Evolutionary conservation across 2,888 invertebrate genomes (phyloP).

Genomic region (Platerodrilus igneus): DNA sequence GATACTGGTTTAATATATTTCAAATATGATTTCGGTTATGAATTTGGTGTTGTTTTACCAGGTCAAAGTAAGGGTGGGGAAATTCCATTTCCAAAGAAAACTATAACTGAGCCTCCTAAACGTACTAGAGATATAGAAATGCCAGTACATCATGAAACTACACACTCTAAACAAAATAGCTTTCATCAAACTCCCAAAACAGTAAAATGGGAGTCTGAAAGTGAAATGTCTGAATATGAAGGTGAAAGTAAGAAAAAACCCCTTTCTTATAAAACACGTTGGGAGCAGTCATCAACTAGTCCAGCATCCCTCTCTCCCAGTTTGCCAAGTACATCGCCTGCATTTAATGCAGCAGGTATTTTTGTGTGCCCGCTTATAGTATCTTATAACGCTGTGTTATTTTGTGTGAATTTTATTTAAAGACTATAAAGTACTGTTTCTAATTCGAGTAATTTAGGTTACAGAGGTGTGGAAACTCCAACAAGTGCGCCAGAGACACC

Average conservation of each 20-base stretch:
- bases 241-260: constrained; percentile 47
- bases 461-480: constrained; percentile 38
- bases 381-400: not conserved
- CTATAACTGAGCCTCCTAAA: constrained; percentile 52
- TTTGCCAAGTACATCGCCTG: constrained; percentile 56
- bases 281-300: constrained; percentile 53
- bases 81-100: constrained; percentile 47
- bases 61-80: constrained; percentile 56
- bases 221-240: constrained; percentile 59
- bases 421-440: not conserved
- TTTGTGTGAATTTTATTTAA: not conserved
- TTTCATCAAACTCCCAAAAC: constrained; percentile 49
- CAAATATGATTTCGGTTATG: constrained; percentile 78
- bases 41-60: constrained; percentile 69
- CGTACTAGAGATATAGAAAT: constrained; percentile 58
- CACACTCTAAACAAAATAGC: constrained; percentile 36
- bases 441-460: constrained; percentile 11
- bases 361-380: no score
- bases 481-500: constrained; percentile 47
- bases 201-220: constrained; percentile 60
- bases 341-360: constrained; percentile 41
- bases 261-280: constrained; percentile 41
- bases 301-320: constrained; percentile 57
- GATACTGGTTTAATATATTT: constrained; percentile 74
- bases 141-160: constrained; percentile 63